Percentiles rank a stretch among this genome's conserved stretches.
These are phyloP conservation scores for Apteryx owenii DNA, from an alignment of 2,113 vertebrate species.

Conservation along the genomic window DNA sequence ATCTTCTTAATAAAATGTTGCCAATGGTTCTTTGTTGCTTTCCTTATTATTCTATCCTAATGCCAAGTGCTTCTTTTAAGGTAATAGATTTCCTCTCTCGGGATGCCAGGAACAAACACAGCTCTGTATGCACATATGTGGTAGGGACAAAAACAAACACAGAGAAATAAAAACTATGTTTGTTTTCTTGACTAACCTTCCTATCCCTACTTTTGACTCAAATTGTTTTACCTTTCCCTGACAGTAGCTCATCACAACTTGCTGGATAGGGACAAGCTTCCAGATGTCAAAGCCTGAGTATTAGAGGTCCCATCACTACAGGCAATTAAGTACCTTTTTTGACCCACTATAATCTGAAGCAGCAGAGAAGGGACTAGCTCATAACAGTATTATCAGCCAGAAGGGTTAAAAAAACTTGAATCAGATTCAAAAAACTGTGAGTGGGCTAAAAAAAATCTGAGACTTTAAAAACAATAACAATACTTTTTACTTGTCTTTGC, in stretches of 20 bases:
- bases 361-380: background rate
- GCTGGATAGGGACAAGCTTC: background rate
- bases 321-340: background rate
- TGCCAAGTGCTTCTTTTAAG: conserved; percentile 47
- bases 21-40: background rate
- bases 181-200: background rate
- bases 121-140: background rate
- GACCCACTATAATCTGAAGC: background rate
- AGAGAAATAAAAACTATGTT: background rate
- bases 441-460: background rate
- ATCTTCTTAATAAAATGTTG: conserved; percentile 48
- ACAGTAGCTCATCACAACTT: background rate
- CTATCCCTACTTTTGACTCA: background rate
- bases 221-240: background rate
- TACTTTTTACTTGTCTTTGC: background rate
- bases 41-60: conserved; percentile 35
- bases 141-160: background rate
- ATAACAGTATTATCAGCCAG: background rate
- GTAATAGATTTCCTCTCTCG: conserved; percentile 40
- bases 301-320: background rate
- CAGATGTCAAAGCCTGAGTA: background rate
- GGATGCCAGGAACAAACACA: background rate
- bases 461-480: background rate
- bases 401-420: background rate
- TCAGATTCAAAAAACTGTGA: background rate